Base-by-base conservation (phyloP, 2,797 vertebrate species). In the Scomberomorus guttatus region DNA sequence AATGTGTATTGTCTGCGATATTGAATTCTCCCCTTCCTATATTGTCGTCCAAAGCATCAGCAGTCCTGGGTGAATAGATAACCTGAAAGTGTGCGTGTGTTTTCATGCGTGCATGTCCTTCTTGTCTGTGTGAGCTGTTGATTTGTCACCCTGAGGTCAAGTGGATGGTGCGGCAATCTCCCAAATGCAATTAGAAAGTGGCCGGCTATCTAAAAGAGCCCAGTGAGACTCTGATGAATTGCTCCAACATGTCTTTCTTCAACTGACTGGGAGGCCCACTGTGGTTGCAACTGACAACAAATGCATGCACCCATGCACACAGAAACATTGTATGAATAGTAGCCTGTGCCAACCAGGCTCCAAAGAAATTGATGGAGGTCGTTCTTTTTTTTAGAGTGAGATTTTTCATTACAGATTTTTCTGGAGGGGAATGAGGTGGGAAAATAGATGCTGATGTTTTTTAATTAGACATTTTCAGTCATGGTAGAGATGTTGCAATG, bases 121-220 rank as follows among this genome's bases (percentile, higher is more conserved):
- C 29, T 58, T 64, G 27, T 58, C 58, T 27, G 74, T 67, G 84
- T 68, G 63, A 82, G 73, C 69, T 81, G 79, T 84, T 84, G 84
- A 85, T 92, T 89, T 86, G 82, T 87, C 81, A 81, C 78, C 85
- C 78, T 65, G 82, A 85, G 93, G 92, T 93, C 91, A 93, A 91
- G 87, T 79, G 73, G 86, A 85, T 75, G 70, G 81, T 85, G 85
- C 48, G 17, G 83, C 81, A 88, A 89, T 90, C 88, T 91, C 89
- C 92, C 81, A 87, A 89, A 93, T 89, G 86, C 87, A 94, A 93
- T 93, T 92, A 94, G 82, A 62, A 79, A 81, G 86, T 89, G 60
- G 71, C 72, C 44, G 7, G 70, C 84, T 87, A 84, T 85, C 81
- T 90, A 84, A 89, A 91, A 79, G 70, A 85, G 55, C 72, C 84